Percentiles rank a stretch among this genome's conserved stretches.
phyloP scores from a whole-genome alignment of 2,113 vertebrate genomes.

The Arvicanthis niloticus region DNA sequence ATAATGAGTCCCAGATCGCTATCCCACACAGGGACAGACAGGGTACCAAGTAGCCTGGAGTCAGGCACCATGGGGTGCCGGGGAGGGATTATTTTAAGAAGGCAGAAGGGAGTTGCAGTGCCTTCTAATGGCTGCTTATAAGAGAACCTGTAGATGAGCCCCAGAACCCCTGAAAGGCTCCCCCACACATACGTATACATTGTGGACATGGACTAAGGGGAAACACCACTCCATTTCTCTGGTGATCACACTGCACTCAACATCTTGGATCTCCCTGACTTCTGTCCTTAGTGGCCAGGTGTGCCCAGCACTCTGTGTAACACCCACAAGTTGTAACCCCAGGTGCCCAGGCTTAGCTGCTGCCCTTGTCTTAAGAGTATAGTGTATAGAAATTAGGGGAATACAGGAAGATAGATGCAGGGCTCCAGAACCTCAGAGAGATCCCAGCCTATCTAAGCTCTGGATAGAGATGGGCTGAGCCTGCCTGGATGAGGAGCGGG shows the following conservation, averaged over 20 bases:
- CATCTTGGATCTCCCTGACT: not conserved
- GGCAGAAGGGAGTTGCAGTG: not conserved
- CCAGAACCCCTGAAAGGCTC: not conserved
- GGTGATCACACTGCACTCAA: no score
- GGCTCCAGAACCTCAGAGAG: not conserved
- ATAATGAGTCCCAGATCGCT: not conserved
- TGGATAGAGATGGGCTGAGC: not conserved
- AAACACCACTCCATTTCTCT: not conserved
- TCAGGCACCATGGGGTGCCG: not conserved
- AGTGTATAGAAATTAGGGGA: not conserved
- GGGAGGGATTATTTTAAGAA: not conserved
- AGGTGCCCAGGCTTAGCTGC: not conserved
- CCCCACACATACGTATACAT: no score
- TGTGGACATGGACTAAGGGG: not conserved
- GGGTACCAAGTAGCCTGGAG: not conserved
- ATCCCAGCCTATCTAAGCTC: not conserved
- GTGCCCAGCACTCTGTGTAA: not conserved
- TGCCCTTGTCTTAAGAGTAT: not conserved
- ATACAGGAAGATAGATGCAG: not conserved
- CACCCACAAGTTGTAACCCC: not conserved
- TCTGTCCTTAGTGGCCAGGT: not conserved
- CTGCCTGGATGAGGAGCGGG: no score
- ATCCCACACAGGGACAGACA: not conserved
- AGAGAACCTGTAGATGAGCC: not conserved
- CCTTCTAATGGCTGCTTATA: not conserved